Base-by-base conservation (phyloP, 2,113 vertebrate species). In the Cinclus cinclus region DNA sequence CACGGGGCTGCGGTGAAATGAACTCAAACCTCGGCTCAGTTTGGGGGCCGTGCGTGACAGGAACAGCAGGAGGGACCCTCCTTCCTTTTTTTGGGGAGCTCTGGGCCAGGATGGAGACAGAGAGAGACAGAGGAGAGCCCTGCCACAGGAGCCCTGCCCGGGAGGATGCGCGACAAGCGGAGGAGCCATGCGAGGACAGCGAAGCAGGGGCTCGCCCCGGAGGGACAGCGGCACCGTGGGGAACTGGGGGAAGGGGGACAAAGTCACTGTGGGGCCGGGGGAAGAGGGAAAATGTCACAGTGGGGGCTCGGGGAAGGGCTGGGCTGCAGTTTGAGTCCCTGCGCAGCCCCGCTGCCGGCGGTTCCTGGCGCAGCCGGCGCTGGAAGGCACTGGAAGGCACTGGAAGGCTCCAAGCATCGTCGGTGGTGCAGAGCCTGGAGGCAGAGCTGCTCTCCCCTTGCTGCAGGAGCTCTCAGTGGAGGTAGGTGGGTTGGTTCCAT, bases 11-110 rank as follows among this genome's bases (percentile, higher is more conserved):
- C 81, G 27, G 81, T 74, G 82, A 84, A 84, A 84, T 84, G 82
- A 84, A 84, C 82, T 84, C 82, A 74, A 84, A 84, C 82, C 82
- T 84, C 82, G 82, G 82, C 82, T 84, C 82, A 84, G 82, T 55
- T 84, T 84, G 82, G 82, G 82, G 82, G 59, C 82, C 74, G 82
- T 64, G 82, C 69, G 69, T 47, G 69, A 46, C 82, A 55, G 82
- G 82, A 18, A 23, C 22, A 84, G 69, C 82, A 55, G 69, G 82
- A 55, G 69, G 69, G 82, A 84, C 59, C 82, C 82, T 84, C 69
- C 58, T 84, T 46, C 81, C 81, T 55, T 39, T 39, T 55, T 39
- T 39, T 5, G 81, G 81, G 81, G 6, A 62, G 37, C 67, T 53
- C 47, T 7, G 56, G 80, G 27, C 15, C 1, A 4, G 55, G 55